Conservation (phyloP, 2,888 invertebrate genomes). For the Dexiosoma caninum region DNA sequence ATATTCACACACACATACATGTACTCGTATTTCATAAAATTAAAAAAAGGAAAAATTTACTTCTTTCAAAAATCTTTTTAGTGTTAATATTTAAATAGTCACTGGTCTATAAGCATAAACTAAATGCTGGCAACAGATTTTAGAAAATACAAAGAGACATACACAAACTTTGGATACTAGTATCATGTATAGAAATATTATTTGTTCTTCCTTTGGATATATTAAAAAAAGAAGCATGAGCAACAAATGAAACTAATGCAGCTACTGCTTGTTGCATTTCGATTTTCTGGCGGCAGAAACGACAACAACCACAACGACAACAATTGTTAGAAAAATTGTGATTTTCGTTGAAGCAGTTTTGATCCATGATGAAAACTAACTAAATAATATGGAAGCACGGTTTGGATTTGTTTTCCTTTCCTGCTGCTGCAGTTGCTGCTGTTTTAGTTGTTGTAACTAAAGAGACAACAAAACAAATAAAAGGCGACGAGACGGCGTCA, state of each 20-base stretch:
- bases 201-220: slow-evolving; percentile 20
- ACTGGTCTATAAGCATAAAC: not conserved
- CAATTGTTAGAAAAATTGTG: slow-evolving; percentile 26
- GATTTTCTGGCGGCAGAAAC: slow-evolving; percentile 2
- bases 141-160: not conserved
- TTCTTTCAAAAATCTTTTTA: not conserved
- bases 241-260: not conserved
- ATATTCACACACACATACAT: no score
- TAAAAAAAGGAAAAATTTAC: not conserved
- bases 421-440: slow-evolving; percentile 6
- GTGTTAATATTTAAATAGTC: slow-evolving; percentile 41
- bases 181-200: slow-evolving; percentile 41
- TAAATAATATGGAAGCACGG: slow-evolving; percentile 49
- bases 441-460: slow-evolving; percentile 34
- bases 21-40: not conserved
- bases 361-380: slow-evolving; percentile 57
- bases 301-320: not conserved
- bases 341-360: slow-evolving; percentile 34
- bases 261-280: slow-evolving; percentile 14
- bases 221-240: not conserved
- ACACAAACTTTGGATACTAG: slow-evolving; percentile 8
- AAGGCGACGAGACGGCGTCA: slow-evolving; percentile 64
- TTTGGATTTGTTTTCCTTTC: not conserved
- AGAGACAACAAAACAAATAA: slow-evolving; percentile 54
- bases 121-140: slow-evolving; percentile 11